These are phyloP conservation scores for Morone chrysops DNA, from an alignment of 2,113 vertebrate genomes.

Conservation along the genomic window DNA sequence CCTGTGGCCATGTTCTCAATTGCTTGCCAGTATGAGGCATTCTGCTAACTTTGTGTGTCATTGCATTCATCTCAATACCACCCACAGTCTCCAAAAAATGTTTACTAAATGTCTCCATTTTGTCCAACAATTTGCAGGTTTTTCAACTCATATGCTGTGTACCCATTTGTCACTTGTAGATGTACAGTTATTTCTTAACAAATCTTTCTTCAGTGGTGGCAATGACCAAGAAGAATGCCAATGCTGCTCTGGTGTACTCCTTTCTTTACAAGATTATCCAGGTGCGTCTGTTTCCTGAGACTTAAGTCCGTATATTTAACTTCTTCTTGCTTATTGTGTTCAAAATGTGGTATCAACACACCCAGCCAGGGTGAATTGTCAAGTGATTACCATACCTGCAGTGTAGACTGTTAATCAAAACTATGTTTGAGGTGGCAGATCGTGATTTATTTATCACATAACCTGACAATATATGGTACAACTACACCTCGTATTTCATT, in stretches of 20 bases:
- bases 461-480: neutral
- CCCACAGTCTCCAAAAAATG: neutral
- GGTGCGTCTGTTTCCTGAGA: constrained; percentile 72
- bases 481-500: neutral
- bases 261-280: constrained; percentile 88
- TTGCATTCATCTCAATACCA: constrained; percentile 36
- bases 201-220: constrained; percentile 82
- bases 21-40: constrained; percentile 38
- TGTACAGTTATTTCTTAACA: constrained; percentile 73
- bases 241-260: constrained; percentile 86
- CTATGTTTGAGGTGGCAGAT: neutral
- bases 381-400: no score
- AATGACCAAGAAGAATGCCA: constrained; percentile 87
- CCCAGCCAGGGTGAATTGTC: neutral
- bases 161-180: neutral
- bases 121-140: neutral
- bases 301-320: neutral
- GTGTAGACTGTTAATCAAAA: neutral
- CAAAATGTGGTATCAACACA: neutral
- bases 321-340: neutral
- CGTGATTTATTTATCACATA: neutral
- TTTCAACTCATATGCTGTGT: neutral
- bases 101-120: neutral
- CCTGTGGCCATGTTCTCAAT: constrained; percentile 58
- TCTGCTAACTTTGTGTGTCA: constrained; percentile 34